Conservation (phyloP, 2,113 vertebrate species). For the Notarius lentiginosus region DNA sequence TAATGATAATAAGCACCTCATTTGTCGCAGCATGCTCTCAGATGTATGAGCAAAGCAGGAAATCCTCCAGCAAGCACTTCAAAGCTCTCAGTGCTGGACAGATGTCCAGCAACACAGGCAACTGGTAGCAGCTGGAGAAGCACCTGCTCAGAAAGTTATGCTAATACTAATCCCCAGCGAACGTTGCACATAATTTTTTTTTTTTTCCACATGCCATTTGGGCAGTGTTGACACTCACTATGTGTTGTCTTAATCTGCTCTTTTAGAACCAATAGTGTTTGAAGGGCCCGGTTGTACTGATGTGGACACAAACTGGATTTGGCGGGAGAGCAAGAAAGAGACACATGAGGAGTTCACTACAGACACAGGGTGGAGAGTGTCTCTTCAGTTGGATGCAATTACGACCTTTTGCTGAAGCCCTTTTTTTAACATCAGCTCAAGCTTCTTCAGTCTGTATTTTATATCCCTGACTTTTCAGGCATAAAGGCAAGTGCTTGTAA, state of each 20-base stretch:
- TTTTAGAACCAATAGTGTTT: constrained; percentile 1
- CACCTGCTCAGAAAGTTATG: constrained; percentile 27
- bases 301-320: neutral
- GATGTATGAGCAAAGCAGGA: constrained; percentile 23
- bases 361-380: neutral
- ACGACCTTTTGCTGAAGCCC: neutral
- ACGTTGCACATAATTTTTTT: neutral
- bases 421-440: neutral
- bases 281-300: neutral
- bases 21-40: constrained; percentile 14
- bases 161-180: constrained; percentile 18
- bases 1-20: neutral
- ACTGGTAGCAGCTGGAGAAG: constrained; percentile 10
- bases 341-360: neutral
- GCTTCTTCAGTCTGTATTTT: neutral
- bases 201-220: neutral
- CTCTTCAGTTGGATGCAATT: neutral
- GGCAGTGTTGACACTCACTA: neutral
- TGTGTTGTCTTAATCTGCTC: constrained; percentile 26
- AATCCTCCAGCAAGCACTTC: neutral
- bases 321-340: neutral
- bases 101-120: constrained; percentile 4
- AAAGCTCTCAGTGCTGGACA: constrained; percentile 23
- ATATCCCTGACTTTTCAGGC: neutral
- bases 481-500: neutral